Conservation (phyloP, 1,140 invertebrate genomes). For the Achroia grisella region DNA sequence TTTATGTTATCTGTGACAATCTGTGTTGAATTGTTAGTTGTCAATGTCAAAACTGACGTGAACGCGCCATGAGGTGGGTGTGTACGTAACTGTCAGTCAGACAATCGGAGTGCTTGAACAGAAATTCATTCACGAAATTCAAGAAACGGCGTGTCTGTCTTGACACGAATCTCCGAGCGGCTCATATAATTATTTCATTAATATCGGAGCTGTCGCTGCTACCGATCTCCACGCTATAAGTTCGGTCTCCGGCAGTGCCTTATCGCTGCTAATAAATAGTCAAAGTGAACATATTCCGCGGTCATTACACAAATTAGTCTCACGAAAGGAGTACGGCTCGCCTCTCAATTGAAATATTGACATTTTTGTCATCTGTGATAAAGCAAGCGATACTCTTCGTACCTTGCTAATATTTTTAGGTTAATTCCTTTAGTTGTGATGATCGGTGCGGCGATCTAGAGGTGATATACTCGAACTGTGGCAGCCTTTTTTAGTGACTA, state of each 20-base stretch:
- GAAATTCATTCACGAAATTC: too few species aligned
- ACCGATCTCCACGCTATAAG: slow-evolving; percentile 17
- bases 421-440: slow-evolving; percentile 55
- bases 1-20: too few species aligned
- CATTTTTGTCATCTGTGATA: slow-evolving; percentile 62
- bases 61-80: slow-evolving; percentile 30
- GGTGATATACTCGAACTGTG: slow-evolving; percentile 25
- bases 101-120: too few species aligned
- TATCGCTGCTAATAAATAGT: slow-evolving; percentile 55
- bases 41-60: too few species aligned
- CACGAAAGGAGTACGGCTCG: slow-evolving; percentile 34
- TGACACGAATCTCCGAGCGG: slow-evolving; percentile 12
- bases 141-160: slow-evolving; percentile 14
- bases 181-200: slow-evolving; percentile 51
- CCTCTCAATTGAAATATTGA: slow-evolving; percentile 43
- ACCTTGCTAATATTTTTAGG: slow-evolving; percentile 49
- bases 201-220: slow-evolving; percentile 38
- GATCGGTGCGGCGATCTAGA: slow-evolving; percentile 40
- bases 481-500: slow-evolving; percentile 20
- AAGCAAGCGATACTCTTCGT: slow-evolving; percentile 48
- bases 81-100: slow-evolving; percentile 2
- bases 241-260: slow-evolving; percentile 34
- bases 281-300: slow-evolving; percentile 35
- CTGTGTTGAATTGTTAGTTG: too few species aligned
- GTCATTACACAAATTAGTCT: slow-evolving; percentile 48